phyloP scores from a whole-genome alignment of 1,140 invertebrate species.

The Ylistrum balloti region DNA sequence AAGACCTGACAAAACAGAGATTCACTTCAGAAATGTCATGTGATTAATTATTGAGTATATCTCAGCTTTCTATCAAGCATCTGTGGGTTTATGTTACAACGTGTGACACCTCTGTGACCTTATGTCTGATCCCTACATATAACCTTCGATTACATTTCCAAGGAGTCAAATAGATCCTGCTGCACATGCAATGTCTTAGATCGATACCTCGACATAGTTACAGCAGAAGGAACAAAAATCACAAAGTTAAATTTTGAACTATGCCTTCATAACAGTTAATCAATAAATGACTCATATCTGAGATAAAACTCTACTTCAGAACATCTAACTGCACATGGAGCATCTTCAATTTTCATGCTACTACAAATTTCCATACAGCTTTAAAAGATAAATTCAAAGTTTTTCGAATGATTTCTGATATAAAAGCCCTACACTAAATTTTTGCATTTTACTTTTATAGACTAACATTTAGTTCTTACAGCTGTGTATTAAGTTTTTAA shows the following conservation, averaged over 20 bases:
- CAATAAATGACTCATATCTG: constrained; percentile 22
- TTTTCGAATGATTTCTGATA: too few relatives aligned
- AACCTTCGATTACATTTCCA: background rate
- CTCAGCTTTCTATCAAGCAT: background rate
- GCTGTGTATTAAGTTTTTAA: too few relatives aligned
- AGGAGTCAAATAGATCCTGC: constrained; percentile 5
- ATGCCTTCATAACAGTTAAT: background rate
- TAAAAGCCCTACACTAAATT: too few relatives aligned
- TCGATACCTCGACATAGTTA: constrained; percentile 32
- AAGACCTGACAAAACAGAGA: background rate
- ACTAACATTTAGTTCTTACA: too few relatives aligned
- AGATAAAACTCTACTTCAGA: constrained; percentile 8
- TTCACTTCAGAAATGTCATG: background rate
- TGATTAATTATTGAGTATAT: background rate
- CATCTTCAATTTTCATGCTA: too few relatives aligned
- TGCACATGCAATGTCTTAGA: constrained; percentile 25
- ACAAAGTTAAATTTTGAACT: background rate
- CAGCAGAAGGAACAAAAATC: constrained; percentile 8
- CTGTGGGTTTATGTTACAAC: background rate
- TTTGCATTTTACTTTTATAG: too few relatives aligned
- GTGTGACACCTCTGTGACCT: background rate
- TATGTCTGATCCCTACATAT: background rate
- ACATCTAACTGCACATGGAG: background rate
- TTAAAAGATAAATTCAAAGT: too few relatives aligned
- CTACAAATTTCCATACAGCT: too few relatives aligned